Percentiles rank a stretch among this genome's conserved stretches.
Evolutionary conservation across 1,140 invertebrate genomes (phyloP).

Genomic region (Mylabris phalerata): DNA sequence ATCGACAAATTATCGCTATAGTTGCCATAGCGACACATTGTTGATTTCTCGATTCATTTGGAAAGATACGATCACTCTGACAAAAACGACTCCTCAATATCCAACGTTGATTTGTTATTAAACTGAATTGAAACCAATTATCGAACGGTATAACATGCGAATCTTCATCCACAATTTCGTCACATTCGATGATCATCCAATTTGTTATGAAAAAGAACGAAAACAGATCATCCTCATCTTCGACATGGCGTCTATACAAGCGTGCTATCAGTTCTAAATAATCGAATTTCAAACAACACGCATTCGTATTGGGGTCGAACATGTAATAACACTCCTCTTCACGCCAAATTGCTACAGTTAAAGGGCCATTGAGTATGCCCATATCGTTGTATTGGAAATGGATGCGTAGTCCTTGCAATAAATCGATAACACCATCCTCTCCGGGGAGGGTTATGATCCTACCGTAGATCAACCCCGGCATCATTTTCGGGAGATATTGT

Average conservation of each 20-base stretch:
- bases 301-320: slow-evolving; percentile 24
- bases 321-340: slow-evolving; percentile 19
- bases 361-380: slow-evolving; percentile 20
- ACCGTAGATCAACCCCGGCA: too few species aligned
- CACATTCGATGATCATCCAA: slow-evolving; percentile 35
- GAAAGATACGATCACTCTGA: slow-evolving; percentile 43
- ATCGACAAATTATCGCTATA: slow-evolving; percentile 39
- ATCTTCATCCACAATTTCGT: slow-evolving; percentile 32
- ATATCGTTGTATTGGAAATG: slow-evolving; percentile 23
- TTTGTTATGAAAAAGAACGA: slow-evolving; percentile 37
- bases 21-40: slow-evolving; percentile 45
- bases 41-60: slow-evolving; percentile 42
- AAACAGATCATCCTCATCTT: slow-evolving; percentile 33
- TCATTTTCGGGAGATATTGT: too few species aligned
- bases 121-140: slow-evolving; percentile 41
- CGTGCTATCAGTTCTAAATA: not conserved
- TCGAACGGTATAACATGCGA: too few species aligned
- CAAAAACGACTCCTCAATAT: slow-evolving; percentile 43
- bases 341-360: slow-evolving; percentile 19
- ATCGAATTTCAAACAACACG: slow-evolving; percentile 27
- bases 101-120: slow-evolving; percentile 43
- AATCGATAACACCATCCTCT: too few species aligned
- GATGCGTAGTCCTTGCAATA: not conserved
- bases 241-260: slow-evolving; percentile 35
- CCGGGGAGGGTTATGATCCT: too few species aligned